Percentiles rank a stretch among this genome's conserved stretches.
Conservation (phyloP, 37 sponge, comb jelly and placozoan species). For the Hexactinellida sp. region DNA sequence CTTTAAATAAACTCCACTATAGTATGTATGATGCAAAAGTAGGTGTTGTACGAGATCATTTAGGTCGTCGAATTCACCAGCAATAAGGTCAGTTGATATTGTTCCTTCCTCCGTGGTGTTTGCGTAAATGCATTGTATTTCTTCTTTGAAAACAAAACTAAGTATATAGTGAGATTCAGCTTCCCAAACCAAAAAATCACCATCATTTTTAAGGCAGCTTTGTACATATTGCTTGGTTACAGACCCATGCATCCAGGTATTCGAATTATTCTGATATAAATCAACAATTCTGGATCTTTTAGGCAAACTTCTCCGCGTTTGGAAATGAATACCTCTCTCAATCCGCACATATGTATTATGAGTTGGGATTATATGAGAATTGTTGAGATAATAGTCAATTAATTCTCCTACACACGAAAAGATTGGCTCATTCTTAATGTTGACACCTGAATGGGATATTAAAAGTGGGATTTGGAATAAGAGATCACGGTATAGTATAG, state of each 20-base stretch:
- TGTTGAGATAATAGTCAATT: neutral
- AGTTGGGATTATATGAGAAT: neutral
- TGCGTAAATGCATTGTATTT: neutral
- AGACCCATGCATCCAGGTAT: neutral
- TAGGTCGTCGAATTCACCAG: neutral
- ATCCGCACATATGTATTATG: neutral
- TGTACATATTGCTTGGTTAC: neutral
- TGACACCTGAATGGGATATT: neutral
- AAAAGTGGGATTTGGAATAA: neutral
- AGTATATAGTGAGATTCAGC: neutral
- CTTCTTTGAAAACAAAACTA: neutral
- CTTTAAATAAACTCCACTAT: neutral
- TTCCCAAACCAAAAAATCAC: slow-evolving; percentile 3
- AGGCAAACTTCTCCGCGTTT: neutral
- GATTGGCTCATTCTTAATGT: neutral
- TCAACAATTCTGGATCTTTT: neutral
- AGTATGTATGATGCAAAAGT: neutral
- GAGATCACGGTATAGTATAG: neutral
- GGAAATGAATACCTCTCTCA: neutral
- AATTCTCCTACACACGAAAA: neutral
- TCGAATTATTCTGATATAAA: neutral
- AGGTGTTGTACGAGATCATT: neutral
- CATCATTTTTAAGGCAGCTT: neutral
- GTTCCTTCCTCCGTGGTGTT: neutral
- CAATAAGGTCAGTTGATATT: neutral